Evolutionary conservation across 2,797 vertebrate genomes (phyloP), one percentile per base, ranked within the genome.

Genomic region (Gymnodraco acuticeps): DNA sequence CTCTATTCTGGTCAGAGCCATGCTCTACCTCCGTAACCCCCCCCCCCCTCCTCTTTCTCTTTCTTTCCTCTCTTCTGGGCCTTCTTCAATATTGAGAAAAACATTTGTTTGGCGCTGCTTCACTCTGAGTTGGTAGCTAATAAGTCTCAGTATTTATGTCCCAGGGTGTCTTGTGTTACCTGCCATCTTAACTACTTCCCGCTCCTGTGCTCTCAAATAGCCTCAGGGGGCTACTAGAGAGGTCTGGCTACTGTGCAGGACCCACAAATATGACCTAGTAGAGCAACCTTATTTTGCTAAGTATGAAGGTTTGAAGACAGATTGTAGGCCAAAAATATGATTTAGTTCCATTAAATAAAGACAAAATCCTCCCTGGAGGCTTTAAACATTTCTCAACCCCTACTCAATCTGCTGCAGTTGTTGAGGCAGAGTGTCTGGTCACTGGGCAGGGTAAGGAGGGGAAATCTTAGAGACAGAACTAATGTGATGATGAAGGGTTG

Each of bases 161-260:
- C 19, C 60, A 13, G 61, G 73, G 20, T 65, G 73, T 85, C 82
- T 88, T 59, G 75, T 82, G 82, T 88, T 89, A 82, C 86, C 75
- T 82, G 66, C 15, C 33, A 66, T 83, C 77, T 87, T 81, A 66
- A 87, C 75, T 62, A 58, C 85, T 88, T 92, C 83, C 83, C 58
- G 51, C 76, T 86, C 59, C 19, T 58, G 43, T 23, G 12, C 61
- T 19, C 14, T 67, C 85, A 77, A 66, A 80, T 16, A 13, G 42
- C 67, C 73, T 60, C 50, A 0, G 54, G 70, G 46, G 46, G 12
- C 10, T 78, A 47, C 64, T 51, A 67, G 16, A 70, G 9, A 16
- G 10, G 17, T 38, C 50, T 31, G 64, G 62, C 48, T 63, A 63
- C 70, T 62, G 60, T 51, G 43, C 15, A 70, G 43, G 43, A 72